Evolutionary conservation across 2,113 vertebrate genomes (phyloP), one percentile per base, ranked within the genome.

Genomic region (Numida meleagris): DNA sequence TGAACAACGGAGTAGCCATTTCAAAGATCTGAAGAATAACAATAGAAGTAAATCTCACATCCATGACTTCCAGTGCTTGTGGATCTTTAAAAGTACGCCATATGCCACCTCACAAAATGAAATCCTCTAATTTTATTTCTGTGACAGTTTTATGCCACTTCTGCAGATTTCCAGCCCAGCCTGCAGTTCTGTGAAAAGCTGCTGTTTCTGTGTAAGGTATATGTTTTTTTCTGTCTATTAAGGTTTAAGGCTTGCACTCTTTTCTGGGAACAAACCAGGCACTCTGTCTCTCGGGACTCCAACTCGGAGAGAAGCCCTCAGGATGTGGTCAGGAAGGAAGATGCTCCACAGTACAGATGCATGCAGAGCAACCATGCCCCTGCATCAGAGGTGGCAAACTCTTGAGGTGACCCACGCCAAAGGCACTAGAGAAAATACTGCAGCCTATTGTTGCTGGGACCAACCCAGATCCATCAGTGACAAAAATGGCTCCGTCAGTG

Each of bases 151-250:
- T 46, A 12, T 51, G 29, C 14, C 61, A 72, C 19, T 77, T 81
- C 59, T 38, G 9, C 18, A 81, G 65, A 42, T 48, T 88, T 83
- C 16, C 33, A 59, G 8, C 6, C 21, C 57, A 51, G 31, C 17
- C 24, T 83, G 19, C 76, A 78, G 16, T 48, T 83, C 61, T 84
- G 31, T 68, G 40, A 89, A 83, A 93, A 89, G 4, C n/a, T 34
- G 61, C 46, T 84, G 17, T 16, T 65, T 53, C 68, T 17, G 23
- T 72, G 36, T 34, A 81, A 86, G 20, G 27, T 34, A 33, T 33
- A 20, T 6, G 12, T 40, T 73, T 57, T 76, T 74, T 73, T 88
- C 63, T 58, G 10, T 29, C 29, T 18, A 19, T 29, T 40, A 40
- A 63, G 9, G 38, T 71, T 34, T 34, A 63, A 59, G 46, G 21